Evolutionary conservation across 2,797 vertebrate genomes (phyloP).

Genomic region (Spondyliosoma cantharus): DNA sequence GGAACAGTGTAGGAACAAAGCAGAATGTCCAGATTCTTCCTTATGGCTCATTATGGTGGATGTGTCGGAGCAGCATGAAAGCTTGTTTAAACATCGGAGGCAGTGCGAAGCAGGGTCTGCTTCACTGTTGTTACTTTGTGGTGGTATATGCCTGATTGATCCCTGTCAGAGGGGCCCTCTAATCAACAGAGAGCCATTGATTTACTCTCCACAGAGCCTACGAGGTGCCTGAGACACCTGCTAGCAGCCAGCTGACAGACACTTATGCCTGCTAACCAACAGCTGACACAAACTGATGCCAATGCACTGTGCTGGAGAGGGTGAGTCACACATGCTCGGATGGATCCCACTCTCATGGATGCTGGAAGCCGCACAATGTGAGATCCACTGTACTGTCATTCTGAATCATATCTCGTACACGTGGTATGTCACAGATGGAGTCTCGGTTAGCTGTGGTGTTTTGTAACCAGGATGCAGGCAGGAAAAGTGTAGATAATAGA

Average conservation of each 20-base stretch:
- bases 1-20: conserved; percentile 38
- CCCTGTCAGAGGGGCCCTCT: conserved; percentile 62
- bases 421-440: conserved; percentile 77
- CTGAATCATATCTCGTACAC: conserved; percentile 77
- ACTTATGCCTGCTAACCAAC: conserved; percentile 76
- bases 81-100: conserved; percentile 39
- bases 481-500: conserved; percentile 20
- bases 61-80: conserved; percentile 48
- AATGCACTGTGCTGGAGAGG: conserved; percentile 66
- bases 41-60: conserved; percentile 41
- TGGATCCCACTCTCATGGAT: conserved; percentile 70
- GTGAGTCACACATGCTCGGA: conserved; percentile 75
- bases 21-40: conserved; percentile 40
- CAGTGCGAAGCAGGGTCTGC: conserved; percentile 28
- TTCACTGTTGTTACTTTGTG: conserved; percentile 55
- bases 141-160: conserved; percentile 67
- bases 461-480: conserved; percentile 63
- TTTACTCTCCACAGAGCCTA: conserved; percentile 69
- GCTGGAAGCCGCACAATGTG: conserved; percentile 67
- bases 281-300: conserved; percentile 81
- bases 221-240: conserved; percentile 80
- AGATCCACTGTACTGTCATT: conserved; percentile 66
- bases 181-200: conserved; percentile 79
- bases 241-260: conserved; percentile 80
- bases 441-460: conserved; percentile 56